Evolutionary conservation across 35 echinoderm and acorn worm genomes (phyloP).

Genomic region (Patiria miniata): DNA sequence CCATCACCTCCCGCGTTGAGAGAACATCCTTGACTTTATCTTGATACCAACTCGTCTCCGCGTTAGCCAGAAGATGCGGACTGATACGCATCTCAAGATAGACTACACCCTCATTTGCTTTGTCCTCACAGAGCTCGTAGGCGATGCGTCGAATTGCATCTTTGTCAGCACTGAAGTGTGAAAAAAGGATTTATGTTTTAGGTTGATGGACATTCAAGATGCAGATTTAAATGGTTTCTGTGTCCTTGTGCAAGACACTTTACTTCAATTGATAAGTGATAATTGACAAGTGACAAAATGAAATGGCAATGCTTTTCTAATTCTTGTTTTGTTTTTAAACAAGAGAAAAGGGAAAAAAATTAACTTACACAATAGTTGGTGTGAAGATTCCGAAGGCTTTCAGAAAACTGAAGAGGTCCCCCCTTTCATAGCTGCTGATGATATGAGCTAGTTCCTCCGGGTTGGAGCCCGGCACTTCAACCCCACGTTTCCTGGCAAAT

Average conservation of each 20-base stretch:
- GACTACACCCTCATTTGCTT: slow-evolving; percentile 62
- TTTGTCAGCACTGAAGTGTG: slow-evolving; percentile 46
- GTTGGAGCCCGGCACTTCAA: neutral
- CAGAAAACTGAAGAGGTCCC: neutral
- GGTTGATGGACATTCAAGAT: neutral
- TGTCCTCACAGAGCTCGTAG: slow-evolving; percentile 79
- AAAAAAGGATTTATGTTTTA: neutral
- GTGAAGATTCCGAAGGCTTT: neutral
- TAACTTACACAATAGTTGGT: neutral
- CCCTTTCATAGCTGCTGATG: neutral
- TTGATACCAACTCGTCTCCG: neutral
- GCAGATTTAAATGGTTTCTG: too few species aligned
- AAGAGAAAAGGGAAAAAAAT: neutral
- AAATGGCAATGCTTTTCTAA: too few species aligned
- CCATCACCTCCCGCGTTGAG: slow-evolving; percentile 45
- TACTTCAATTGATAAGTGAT: too few species aligned
- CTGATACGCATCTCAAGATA: slow-evolving; percentile 64
- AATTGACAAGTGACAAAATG: too few species aligned
- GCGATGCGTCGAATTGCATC: slow-evolving; percentile 49
- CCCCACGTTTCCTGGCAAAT: neutral
- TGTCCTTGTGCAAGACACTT: too few species aligned
- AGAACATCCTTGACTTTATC: neutral
- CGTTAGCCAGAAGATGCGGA: slow-evolving; percentile 50
- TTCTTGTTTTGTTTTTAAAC: too few species aligned
- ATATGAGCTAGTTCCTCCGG: neutral